phyloP scores from a whole-genome alignment of 1,140 invertebrate genomes.

The Spodoptera litura region DNA sequence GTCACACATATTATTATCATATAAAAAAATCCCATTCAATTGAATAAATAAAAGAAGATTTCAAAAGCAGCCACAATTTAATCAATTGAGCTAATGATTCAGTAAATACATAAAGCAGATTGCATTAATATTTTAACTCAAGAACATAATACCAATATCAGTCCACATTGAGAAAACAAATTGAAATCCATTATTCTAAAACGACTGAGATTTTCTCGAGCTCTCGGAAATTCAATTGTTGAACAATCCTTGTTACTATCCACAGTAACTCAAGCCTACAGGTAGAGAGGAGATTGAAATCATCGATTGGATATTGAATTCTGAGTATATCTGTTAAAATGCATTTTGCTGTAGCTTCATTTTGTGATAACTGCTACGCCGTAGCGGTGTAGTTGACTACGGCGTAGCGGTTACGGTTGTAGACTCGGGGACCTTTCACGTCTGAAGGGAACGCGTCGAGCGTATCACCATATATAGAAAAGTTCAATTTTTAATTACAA shows the following conservation, averaged over 20 bases:
- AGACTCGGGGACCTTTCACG: too few relatives aligned
- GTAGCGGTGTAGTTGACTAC: not conserved
- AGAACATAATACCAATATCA: conserved; percentile 32
- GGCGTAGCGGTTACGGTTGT: not conserved
- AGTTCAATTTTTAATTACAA: too few relatives aligned
- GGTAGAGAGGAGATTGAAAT: conserved; percentile 13
- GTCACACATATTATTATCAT: too few relatives aligned
- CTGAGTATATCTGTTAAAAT: conserved; percentile 15
- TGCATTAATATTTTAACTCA: conserved; percentile 33
- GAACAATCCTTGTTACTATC: conserved; percentile 17
- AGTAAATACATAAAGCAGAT: conserved; percentile 14
- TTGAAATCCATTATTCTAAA: conserved; percentile 51
- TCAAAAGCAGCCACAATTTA: not conserved
- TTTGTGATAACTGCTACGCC: not conserved
- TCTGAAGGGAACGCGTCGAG: too few relatives aligned
- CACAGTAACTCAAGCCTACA: conserved; percentile 26
- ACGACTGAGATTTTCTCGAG: conserved; percentile 48
- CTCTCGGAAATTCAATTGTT: conserved; percentile 49
- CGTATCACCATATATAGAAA: too few relatives aligned
- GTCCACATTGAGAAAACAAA: conserved; percentile 44
- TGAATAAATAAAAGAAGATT: too few relatives aligned
- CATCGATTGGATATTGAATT: conserved; percentile 16
- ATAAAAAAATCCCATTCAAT: too few relatives aligned
- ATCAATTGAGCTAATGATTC: conserved; percentile 3
- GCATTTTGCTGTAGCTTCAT: not conserved